A percentile compares a stretch with the other conserved stretches of the same genome.
These are phyloP conservation scores for Rhopalosiphum nymphaeae DNA, from an alignment of 2,888 invertebrate species.

Conservation along the genomic window DNA sequence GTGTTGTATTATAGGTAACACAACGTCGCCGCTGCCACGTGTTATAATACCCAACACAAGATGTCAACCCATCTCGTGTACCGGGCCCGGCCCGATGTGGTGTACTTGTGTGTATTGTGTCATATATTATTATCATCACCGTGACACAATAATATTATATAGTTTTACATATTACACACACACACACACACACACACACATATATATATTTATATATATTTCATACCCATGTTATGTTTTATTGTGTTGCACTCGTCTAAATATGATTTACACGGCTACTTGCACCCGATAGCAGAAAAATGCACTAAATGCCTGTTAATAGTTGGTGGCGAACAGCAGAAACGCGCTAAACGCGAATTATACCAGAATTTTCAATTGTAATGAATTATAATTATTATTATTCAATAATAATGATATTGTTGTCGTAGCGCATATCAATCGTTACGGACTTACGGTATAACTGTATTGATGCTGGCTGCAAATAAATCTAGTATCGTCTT, in stretches of 20 bases:
- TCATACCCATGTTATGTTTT: neutral
- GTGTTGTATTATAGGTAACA: neutral
- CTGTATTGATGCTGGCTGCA: no score
- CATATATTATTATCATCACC: neutral
- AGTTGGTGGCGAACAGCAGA: no score
- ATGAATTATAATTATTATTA: no score
- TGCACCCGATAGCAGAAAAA: no score
- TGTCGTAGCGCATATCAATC: neutral
- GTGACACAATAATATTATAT: neutral
- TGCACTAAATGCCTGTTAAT: no score
- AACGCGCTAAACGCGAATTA: no score
- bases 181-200: no score
- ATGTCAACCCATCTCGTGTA: conserved; percentile 31
- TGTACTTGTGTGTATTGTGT: neutral
- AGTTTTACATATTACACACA: neutral
- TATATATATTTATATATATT: no score
- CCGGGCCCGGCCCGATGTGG: neutral
- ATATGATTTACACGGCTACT: neutral
- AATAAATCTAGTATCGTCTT: neutral
- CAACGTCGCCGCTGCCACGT: neutral
- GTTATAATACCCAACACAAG: conserved; percentile 18
- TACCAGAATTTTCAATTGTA: no score
- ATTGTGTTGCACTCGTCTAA: neutral
- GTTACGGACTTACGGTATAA: no score
- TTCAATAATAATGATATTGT: neutral